Conservation (phyloP, 2,113 vertebrate genomes). For the Tylochromis polylepis region DNA sequence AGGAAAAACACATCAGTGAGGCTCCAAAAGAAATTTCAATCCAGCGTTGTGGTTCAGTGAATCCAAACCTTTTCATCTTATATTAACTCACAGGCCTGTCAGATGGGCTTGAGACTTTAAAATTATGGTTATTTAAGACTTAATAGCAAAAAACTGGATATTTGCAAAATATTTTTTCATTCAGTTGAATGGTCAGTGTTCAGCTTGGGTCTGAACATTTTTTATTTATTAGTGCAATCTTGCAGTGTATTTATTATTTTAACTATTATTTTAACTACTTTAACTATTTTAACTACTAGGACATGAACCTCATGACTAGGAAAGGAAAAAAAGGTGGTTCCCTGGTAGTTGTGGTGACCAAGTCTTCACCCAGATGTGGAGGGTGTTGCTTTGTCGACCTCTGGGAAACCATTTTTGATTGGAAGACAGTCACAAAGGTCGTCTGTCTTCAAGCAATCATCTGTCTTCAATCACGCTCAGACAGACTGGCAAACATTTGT, state of each 20-base stretch:
- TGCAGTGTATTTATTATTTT: background rate
- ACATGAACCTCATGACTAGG: background rate
- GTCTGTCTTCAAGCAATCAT: background rate
- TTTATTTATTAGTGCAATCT: background rate
- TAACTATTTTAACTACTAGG: no score
- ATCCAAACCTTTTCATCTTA: background rate
- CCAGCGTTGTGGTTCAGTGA: background rate
- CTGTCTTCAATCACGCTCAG: background rate
- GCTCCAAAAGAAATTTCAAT: background rate
- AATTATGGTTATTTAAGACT: background rate
- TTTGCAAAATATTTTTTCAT: background rate
- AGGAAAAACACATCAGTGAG: background rate
- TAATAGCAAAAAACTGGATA: accelerated
- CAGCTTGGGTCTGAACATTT: background rate
- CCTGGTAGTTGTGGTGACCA: background rate
- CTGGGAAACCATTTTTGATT: background rate
- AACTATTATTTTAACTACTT: background rate
- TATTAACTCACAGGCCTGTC: background rate
- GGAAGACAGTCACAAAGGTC: background rate
- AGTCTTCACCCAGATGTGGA: background rate
- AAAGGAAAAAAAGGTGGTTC: background rate
- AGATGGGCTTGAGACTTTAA: background rate
- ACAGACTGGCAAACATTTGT: background rate
- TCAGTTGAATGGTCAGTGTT: background rate
- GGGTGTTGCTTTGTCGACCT: background rate